Evolutionary conservation across 2,797 vertebrate genomes (phyloP).

Genomic region (Phataginus tricuspis): DNA sequence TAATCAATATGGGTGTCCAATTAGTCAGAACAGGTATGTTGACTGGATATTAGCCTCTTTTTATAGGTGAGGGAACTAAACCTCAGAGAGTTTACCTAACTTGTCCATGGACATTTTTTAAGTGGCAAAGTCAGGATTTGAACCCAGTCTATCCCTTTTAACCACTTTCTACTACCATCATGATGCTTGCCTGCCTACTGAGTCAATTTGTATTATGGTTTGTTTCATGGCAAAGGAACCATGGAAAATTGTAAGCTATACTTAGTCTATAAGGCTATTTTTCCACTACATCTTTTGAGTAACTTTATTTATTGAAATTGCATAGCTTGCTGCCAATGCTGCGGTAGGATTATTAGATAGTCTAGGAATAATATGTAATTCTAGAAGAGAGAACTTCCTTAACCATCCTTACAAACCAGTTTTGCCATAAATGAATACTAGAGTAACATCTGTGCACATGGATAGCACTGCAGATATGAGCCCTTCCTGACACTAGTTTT

Average conservation of each 20-base stretch:
- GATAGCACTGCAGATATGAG: background rate
- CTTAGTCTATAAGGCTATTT: background rate
- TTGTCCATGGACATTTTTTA: background rate
- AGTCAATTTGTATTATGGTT: background rate
- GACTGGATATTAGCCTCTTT: background rate
- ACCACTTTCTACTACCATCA: no score
- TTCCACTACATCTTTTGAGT: background rate
- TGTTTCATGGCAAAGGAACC: background rate
- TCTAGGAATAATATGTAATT: background rate
- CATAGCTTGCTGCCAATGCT: background rate
- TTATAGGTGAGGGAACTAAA: background rate
- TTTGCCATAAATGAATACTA: background rate
- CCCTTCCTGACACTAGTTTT: slow-evolving; percentile 32
- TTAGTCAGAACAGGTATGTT: background rate
- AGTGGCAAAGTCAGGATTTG: background rate
- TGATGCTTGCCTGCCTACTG: background rate
- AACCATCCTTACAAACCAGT: background rate
- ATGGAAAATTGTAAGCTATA: background rate
- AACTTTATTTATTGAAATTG: background rate
- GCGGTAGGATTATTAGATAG: background rate
- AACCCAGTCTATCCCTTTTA: background rate
- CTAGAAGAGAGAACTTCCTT: background rate
- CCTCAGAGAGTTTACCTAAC: background rate
- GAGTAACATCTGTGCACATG: background rate
- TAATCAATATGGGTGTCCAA: background rate